phyloP scores from a whole-genome alignment of 2,888 invertebrate genomes.

The Zhengitettix transpicula region DNA sequence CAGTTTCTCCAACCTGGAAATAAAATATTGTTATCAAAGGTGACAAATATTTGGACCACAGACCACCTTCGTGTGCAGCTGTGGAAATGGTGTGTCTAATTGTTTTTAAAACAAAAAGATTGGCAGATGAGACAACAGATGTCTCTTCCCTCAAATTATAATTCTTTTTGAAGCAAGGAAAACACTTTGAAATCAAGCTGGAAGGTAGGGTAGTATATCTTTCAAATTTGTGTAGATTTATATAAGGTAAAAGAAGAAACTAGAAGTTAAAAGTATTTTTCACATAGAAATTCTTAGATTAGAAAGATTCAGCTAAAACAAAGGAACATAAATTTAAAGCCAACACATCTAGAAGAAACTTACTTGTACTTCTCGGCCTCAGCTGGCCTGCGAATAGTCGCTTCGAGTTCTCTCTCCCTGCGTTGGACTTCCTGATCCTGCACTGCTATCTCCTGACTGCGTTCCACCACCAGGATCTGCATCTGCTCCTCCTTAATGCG shows the following conservation, averaged over 20 bases:
- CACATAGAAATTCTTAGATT: no score
- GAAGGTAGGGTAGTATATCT: no score
- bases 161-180: no score
- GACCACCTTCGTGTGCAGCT: neutral
- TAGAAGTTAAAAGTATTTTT: no score
- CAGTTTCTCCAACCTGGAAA: conserved; percentile 61
- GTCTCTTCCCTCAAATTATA: no score
- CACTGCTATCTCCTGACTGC: conserved; percentile 83
- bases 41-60: neutral
- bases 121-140: no score
- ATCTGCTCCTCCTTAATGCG: conserved; percentile 93
- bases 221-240: no score
- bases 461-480: conserved; percentile 86
- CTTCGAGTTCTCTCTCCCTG: conserved; percentile 81
- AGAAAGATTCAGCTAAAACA: no score
- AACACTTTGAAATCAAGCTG: no score
- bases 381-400: conserved; percentile 82
- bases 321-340: no score
- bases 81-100: neutral
- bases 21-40: neutral
- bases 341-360: neutral
- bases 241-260: no score
- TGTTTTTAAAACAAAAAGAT: no score
- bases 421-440: conserved; percentile 93
- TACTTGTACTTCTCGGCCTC: conserved; percentile 77